Percentiles rank a stretch among this genome's conserved stretches.
phyloP scores from a whole-genome alignment of 2,888 invertebrate genomes.

The Plagodis dolabraria region DNA sequence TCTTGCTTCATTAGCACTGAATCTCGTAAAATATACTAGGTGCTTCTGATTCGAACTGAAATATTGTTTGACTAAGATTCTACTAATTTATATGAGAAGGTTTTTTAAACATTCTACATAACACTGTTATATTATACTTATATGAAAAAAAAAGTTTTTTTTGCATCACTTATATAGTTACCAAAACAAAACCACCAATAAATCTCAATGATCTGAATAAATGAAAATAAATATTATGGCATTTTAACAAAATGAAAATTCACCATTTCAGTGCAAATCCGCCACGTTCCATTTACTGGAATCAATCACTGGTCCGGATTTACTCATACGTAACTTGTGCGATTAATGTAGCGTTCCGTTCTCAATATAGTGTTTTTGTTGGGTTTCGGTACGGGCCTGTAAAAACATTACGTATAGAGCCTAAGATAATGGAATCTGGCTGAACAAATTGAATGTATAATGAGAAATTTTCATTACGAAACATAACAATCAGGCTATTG shows the following conservation, averaged over 20 bases:
- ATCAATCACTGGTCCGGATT: constrained; percentile 59
- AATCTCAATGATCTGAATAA: constrained; percentile 4
- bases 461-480: constrained; percentile 3
- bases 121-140: too few species aligned
- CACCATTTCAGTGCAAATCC: constrained; percentile 34
- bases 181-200: background rate
- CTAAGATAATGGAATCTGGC: constrained; percentile 13
- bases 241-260: constrained; percentile 26
- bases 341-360: constrained; percentile 57
- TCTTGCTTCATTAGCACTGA: too few species aligned
- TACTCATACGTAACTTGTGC: constrained; percentile 51
- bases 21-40: too few species aligned
- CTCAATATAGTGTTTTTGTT: constrained; percentile 40
- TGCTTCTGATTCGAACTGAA: too few species aligned
- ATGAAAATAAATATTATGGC: constrained; percentile 1
- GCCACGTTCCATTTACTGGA: constrained; percentile 54
- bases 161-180: background rate
- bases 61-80: too few species aligned
- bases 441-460: constrained; percentile 11
- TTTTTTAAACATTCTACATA: too few species aligned
- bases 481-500: constrained; percentile 4
- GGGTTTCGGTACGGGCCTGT: constrained; percentile 12
- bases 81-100: too few species aligned
- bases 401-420: constrained; percentile 25
- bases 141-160: too few species aligned